phyloP scores from a whole-genome alignment of 2,113 vertebrate species.

The Electrona antarctica region DNA sequence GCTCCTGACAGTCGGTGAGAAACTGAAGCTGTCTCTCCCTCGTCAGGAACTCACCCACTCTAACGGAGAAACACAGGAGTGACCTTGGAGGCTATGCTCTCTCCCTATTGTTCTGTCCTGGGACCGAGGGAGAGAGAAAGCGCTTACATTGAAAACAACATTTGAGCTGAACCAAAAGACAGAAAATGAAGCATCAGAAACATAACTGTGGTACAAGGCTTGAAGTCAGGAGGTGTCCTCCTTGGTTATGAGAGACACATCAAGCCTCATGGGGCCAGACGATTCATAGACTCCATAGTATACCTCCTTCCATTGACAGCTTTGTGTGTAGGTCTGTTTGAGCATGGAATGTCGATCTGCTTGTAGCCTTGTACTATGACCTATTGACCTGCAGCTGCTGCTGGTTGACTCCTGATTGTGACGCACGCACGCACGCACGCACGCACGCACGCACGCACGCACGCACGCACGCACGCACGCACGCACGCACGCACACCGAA shows the following conservation, averaged over 20 bases:
- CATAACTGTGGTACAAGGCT: constrained; percentile 46
- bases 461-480: no score
- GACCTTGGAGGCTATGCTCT: constrained; percentile 63
- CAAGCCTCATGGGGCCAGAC: constrained; percentile 15
- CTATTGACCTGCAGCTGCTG: no score
- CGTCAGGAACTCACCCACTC: constrained; percentile 70
- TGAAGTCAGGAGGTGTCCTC: constrained; percentile 48
- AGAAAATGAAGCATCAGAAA: constrained; percentile 57
- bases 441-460: no score
- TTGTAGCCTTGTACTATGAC: no score
- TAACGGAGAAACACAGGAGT: constrained; percentile 61
- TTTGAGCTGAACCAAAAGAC: constrained; percentile 32
- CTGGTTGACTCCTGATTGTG: no score
- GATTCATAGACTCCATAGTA: constrained; percentile 15
- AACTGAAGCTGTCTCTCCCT: constrained; percentile 70
- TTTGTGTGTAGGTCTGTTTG: no score
- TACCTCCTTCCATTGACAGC: background rate
- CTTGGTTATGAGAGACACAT: constrained; percentile 27
- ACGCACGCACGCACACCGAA: no score
- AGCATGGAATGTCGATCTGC: no score
- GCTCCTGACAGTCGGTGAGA: constrained; percentile 66
- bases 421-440: no score
- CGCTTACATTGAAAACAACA: constrained; percentile 51
- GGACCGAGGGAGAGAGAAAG: constrained; percentile 11
- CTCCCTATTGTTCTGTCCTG: constrained; percentile 3